Evolutionary conservation across 1,140 invertebrate species (phyloP), one percentile per base, ranked within the genome.

Genomic region (Solen grandis): DNA sequence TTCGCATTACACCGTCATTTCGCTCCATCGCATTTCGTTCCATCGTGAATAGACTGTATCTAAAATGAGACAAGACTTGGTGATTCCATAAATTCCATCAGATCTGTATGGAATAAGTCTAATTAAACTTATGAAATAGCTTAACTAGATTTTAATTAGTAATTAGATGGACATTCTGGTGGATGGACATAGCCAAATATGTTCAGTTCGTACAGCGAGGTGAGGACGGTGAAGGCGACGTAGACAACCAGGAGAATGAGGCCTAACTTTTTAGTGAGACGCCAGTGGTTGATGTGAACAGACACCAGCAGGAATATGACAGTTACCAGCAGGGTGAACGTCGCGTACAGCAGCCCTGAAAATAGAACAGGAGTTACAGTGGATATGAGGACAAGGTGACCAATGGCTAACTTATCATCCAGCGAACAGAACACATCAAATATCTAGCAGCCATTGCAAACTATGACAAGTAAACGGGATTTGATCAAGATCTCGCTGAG

Each of bases 111-210:
- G 8, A 46, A 46, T 19, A 46, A 46, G 19, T 8, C 19, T 46
- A 19, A 10, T 46, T 46, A 46, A 46, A 46, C 41, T 46, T 46
- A 19, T 10, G 41, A 46, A 46, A 19, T 46, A 46, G 41, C 41
- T 19, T 46, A 19, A 46, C 19, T 19, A 46, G 41, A 66, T 3
- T 4, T 5, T 22, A 27, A 68, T 41, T 70, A 86, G 57, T 87
- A 88, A 25, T 70, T 72, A 54, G 82, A 82, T 2, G 59, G 62
- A 75, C 90, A 92, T 60, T 88, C 88, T 27, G 82, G 78, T 8
- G 88, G 89, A 60, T 91, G 88, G 62, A 92, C 90, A 78, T 91
- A 88, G 0, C 91, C 91, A 83, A 92, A 92, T 19, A 92, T 68
- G 79, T 92, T 92, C 16, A 91, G 83, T 82, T 92, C 90, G 86